phyloP scores from a whole-genome alignment of 2,888 invertebrate species.

The Tuta absoluta region DNA sequence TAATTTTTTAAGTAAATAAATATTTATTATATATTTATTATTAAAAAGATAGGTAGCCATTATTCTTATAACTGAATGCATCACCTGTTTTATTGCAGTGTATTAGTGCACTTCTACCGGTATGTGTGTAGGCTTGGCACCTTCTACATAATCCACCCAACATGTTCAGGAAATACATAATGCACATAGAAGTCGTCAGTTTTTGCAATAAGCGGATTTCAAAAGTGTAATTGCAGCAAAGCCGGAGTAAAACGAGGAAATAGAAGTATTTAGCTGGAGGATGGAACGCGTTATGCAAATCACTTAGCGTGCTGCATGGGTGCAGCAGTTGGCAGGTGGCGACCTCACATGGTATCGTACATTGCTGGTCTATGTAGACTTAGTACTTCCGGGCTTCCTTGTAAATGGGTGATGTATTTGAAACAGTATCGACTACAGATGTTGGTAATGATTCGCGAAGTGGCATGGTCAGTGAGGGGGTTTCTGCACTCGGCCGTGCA shows the following conservation, averaged over 20 bases:
- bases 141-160: not conserved
- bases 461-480: conserved; percentile 16
- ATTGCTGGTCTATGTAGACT: not conserved
- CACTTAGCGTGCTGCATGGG: conserved; percentile 18
- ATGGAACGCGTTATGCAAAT: conserved; percentile 25
- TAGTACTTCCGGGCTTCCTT: not conserved
- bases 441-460: not conserved
- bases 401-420: not conserved
- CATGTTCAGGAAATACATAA: conserved; percentile 3
- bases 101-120: not conserved
- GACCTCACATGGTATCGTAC: not conserved
- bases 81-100: not conserved
- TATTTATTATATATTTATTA: no score
- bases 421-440: not conserved
- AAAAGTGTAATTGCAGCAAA: conserved; percentile 14
- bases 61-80: not conserved
- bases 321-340: not conserved
- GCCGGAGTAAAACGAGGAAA: conserved; percentile 16
- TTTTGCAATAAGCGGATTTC: conserved; percentile 15
- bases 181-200: not conserved
- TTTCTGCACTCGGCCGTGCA: conserved; percentile 22
- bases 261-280: conserved; percentile 22
- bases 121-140: no score
- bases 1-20: no score
- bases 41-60: no score